These are phyloP conservation scores for Prionailurus viverrinus DNA, from an alignment of 2,113 vertebrate species.

Conservation along the genomic window DNA sequence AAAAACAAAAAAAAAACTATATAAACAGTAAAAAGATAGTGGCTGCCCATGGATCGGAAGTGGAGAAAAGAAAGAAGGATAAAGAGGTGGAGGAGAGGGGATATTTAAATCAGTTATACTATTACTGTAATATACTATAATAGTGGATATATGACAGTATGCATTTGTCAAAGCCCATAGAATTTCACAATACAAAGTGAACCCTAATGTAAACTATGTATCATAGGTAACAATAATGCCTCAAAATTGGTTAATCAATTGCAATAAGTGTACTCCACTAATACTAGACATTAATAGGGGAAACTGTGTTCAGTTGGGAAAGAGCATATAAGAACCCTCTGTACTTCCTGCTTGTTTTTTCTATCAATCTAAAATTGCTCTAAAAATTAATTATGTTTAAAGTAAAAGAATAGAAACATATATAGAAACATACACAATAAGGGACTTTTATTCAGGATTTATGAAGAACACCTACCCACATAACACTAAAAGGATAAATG, in stretches of 20 bases:
- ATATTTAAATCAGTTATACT: background rate
- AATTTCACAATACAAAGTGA: background rate
- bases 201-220: background rate
- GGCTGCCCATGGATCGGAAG: background rate
- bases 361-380: background rate
- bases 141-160: background rate
- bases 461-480: background rate
- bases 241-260: background rate
- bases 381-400: background rate
- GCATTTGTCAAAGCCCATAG: background rate
- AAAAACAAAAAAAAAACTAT: background rate
- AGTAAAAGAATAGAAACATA: background rate
- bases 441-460: background rate
- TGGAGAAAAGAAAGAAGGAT: background rate
- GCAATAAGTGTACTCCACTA: background rate
- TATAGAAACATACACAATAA: background rate
- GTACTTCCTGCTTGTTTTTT: background rate
- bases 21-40: background rate
- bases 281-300: background rate
- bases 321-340: background rate
- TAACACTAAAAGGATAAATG: background rate
- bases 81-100: background rate
- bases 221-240: background rate
- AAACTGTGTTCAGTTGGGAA: background rate
- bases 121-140: background rate